Percentiles rank a stretch among this genome's conserved stretches.
Evolutionary conservation across 2,113 vertebrate genomes (phyloP).

Genomic region (Melanerpes formicivorus): DNA sequence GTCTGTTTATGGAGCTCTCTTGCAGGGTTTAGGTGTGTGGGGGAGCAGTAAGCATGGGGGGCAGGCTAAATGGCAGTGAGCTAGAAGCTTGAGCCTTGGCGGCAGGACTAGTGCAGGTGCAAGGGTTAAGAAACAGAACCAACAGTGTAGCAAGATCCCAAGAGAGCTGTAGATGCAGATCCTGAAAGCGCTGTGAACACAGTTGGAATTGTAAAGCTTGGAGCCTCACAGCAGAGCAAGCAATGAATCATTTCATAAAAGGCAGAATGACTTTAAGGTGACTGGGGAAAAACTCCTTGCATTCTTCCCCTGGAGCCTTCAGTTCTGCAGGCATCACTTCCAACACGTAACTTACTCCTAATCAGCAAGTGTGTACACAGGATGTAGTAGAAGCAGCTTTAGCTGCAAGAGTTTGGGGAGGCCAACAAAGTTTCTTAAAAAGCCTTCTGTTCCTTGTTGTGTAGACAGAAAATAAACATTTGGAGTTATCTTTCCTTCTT

Average conservation of each 20-base stretch:
- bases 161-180: neutral
- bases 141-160: neutral
- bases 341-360: fast-evolving
- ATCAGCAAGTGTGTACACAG: neutral
- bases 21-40: neutral
- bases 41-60: neutral
- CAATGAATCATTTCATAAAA: neutral
- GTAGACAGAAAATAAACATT: neutral
- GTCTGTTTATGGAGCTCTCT: neutral
- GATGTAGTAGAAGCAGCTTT: neutral
- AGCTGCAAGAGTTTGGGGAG: neutral
- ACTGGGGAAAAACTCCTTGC: neutral
- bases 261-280: neutral
- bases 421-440: neutral
- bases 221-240: neutral
- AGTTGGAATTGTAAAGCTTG: neutral
- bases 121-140: neutral
- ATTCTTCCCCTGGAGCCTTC: neutral
- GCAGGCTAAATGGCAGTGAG: neutral
- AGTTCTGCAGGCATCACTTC: neutral
- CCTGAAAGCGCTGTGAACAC: neutral
- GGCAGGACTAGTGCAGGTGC: neutral
- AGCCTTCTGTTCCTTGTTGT: neutral
- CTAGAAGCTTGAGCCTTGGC: neutral
- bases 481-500: neutral